A percentile compares a stretch with the other conserved stretches of the same genome.
Evolutionary conservation across 1,140 invertebrate genomes (phyloP).

Genomic region (Orius laevigatus): DNA sequence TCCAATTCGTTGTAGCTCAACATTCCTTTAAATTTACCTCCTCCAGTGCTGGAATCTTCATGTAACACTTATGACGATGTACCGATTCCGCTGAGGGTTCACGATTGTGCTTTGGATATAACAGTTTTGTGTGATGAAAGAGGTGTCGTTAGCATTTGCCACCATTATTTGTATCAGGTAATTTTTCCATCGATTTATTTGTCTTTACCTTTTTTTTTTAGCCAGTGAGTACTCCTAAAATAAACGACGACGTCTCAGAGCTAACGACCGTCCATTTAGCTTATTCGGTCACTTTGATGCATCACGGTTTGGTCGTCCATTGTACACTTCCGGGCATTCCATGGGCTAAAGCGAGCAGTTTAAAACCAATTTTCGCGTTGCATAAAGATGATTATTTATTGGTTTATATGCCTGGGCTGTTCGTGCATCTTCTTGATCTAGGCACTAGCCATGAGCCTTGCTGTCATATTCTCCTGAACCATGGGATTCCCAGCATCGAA

Average conservation of each 20-base stretch:
- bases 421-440: conserved; percentile 63
- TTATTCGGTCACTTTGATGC: too few species aligned
- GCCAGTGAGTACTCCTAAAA: conserved; percentile 21
- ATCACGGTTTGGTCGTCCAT: conserved; percentile 65
- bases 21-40: conserved; percentile 63
- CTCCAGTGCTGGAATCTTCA: conserved; percentile 30
- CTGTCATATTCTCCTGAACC: conserved; percentile 56
- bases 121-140: conserved; percentile 54
- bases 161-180: conserved; percentile 65
- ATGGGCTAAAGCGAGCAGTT: conserved; percentile 51
- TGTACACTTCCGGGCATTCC: conserved; percentile 61
- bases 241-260: conserved; percentile 2
- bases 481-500: too few species aligned
- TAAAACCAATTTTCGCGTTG: conserved; percentile 52
- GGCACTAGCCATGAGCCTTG: conserved; percentile 61
- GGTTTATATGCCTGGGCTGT: conserved; percentile 60
- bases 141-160: conserved; percentile 63
- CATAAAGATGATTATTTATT: conserved; percentile 49
- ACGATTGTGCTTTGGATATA: conserved; percentile 63
- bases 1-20: conserved; percentile 42
- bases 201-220: conserved; percentile 11
- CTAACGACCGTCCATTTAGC: conserved; percentile 47
- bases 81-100: conserved; percentile 34
- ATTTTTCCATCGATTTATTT: background rate
- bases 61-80: too few species aligned